Base-by-base conservation (phyloP, 2,113 vertebrate genomes). In the Hippocampus guttulatus region DNA sequence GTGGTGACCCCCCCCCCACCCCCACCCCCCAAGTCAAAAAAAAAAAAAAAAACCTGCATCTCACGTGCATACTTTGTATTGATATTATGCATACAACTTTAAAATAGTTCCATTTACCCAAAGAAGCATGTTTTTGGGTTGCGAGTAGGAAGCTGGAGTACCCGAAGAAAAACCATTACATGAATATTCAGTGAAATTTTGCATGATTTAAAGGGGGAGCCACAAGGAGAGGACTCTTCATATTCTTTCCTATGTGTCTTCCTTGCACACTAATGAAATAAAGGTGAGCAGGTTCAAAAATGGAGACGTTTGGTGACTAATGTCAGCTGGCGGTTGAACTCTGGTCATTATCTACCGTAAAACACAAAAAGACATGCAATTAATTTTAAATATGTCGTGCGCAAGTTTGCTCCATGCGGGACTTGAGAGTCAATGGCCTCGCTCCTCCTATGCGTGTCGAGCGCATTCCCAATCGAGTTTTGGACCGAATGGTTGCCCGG, bases 361-460 rank as follows among this genome's bases (percentile, higher is more conserved):
- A 74, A 77, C 71, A 64, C 25, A 71, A 85, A 81, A 80, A 15
- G 58, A 80, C 61, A 73, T 79, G 71, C 69, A 67, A 82, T 86
- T 84, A 18, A 74, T 77, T 81, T 67, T 15, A 76, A 73, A 77
- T 71, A 68, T n/a, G 57, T 83, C 69, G 73, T 64, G 55, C 58
- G 71, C 69, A 64, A 76, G 47, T 68, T 78, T 81, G 68, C 45
- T 66, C 76, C 69, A 78, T 64, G n/a, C 25, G 9, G 68, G 71
- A 76, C 69, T 47, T 38, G 60, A 15, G 43, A 72, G 70, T 25
- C 43, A 55, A 23, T 23, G 52, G 52, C 52, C 20, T 55, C 27
- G 38, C 16, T 38, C 23, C 7, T 38, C 38, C 23, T 30, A 51
- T 27, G 43, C 67, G 41, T 67, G 30, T 52, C 58, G 40, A 65